Base-by-base conservation (phyloP, 2,888 invertebrate species). In the Scaptomyza flava region DNA sequence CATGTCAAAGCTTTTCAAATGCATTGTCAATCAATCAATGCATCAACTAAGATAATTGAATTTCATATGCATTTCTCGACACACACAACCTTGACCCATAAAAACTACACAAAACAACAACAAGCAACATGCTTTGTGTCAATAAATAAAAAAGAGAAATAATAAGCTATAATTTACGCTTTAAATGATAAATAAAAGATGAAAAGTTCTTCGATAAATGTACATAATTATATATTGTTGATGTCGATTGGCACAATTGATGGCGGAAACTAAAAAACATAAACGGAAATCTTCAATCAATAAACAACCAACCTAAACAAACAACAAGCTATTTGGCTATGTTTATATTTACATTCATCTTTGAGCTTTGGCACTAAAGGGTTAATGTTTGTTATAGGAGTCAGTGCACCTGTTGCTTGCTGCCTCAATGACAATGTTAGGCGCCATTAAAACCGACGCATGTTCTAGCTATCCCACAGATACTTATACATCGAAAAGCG, bases 321-420 rank as follows among this genome's bases (percentile, higher is more conserved):
- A 27, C 42, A 17, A 12, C 12, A 33, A 38, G 36, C n/a, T n/a
- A 36, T 12, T 34, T 34, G 5, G 34, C 4, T 5, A 12, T 34
- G 34, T 27, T 27, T 27, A 23, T 17, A 17, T 17, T 17, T 17
- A 17, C 17, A 17, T 17, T 17, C 17, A 17, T 17, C 23, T 23
- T 23, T 23, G 23, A 23, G 23, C 31, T 33, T 36, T 38, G 4
- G 7, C 9, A 41, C 9, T 41, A 41, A 17, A 41, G 41, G 38
- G 7, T 31, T 51, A 47, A 47, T 41, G 52, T 46, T 43, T 53
- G 20, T 3, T 38, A 11, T 41, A 61, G 68, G 45, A 67, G 78
- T 64, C 68, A 65, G 54, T 77, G 83, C 86, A 81, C 80, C 80
- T 81, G 80, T 86, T 81, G 86, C 80, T 68, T 38, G 17, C 1